These are phyloP conservation scores for Aspiorhynchus laticeps DNA, from an alignment of 2,113 vertebrate species.

Conservation along the genomic window DNA sequence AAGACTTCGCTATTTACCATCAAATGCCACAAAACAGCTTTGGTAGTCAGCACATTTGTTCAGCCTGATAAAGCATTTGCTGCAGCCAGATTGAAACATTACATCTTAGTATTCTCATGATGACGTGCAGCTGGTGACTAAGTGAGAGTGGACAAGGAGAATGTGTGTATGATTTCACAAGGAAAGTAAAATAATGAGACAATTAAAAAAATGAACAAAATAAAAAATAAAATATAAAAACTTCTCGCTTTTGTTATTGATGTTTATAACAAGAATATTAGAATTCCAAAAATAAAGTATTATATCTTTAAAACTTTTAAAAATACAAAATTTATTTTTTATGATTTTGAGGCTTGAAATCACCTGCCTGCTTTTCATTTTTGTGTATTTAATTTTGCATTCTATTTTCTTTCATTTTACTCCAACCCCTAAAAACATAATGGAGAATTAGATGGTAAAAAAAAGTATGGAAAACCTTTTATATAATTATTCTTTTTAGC, in stretches of 20 bases:
- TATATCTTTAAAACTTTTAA: not conserved
- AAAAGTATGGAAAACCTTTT: not conserved
- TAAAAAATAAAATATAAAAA: not conserved
- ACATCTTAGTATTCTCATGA: constrained; percentile 10
- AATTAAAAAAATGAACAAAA: not conserved
- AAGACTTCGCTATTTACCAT: too few relatives aligned
- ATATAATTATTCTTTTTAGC: not conserved
- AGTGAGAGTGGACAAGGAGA: not conserved
- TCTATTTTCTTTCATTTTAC: not conserved
- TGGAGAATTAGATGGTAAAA: not conserved
- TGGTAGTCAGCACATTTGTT: not conserved
- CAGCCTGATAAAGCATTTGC: not conserved
- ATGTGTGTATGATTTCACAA: not conserved
- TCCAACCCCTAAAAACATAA: not conserved
- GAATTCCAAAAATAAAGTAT: not conserved
- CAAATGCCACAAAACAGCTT: not conserved
- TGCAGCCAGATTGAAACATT: constrained; percentile 5
- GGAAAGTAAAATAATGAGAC: not conserved
- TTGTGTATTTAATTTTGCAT: not conserved
- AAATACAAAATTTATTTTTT: too few relatives aligned
- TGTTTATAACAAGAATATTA: not conserved
- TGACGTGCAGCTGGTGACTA: not conserved
- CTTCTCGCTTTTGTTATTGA: not conserved
- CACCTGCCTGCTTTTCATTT: not conserved
- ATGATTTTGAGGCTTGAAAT: not conserved